Conservation (phyloP, 2,888 invertebrate genomes). For the Diarsia dahlii region DNA sequence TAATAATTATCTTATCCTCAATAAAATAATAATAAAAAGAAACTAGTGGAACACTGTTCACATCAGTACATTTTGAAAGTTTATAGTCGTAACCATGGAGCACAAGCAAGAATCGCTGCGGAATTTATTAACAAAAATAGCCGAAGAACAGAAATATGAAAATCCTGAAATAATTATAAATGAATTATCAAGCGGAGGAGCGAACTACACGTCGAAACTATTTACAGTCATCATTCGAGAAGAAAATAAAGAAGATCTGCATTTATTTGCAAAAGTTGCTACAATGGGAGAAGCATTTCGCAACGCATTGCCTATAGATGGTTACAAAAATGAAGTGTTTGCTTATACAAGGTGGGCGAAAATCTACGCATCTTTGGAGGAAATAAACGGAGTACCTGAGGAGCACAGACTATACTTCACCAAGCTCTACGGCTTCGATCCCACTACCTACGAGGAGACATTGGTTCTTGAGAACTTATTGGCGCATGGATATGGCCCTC, state of each 20-base stretch:
- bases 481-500: conserved; percentile 67
- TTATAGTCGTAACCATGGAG: conserved; percentile 31
- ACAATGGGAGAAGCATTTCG: conserved; percentile 26
- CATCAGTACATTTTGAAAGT: neutral
- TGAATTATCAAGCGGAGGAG: conserved; percentile 73
- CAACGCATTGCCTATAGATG: neutral
- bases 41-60: neutral
- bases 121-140: conserved; percentile 59
- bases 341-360: conserved; percentile 57
- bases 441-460: conserved; percentile 67
- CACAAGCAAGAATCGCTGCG: conserved; percentile 16
- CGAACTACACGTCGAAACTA: conserved; percentile 77
- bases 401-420: conserved; percentile 67
- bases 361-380: conserved; percentile 57
- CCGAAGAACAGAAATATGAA: conserved; percentile 67
- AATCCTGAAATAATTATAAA: conserved; percentile 66
- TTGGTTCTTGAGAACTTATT: conserved; percentile 74
- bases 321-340: conserved; percentile 57
- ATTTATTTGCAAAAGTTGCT: conserved; percentile 78
- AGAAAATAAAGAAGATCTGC: conserved; percentile 64
- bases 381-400: conserved; percentile 46
- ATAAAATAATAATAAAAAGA: neutral
- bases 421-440: conserved; percentile 68
- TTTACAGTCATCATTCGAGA: conserved; percentile 68
- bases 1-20: neutral